A percentile compares a stretch with the other conserved stretches of the same genome.
Evolutionary conservation across 1,140 invertebrate species (phyloP).

Genomic region (Adelges cooleyi): DNA sequence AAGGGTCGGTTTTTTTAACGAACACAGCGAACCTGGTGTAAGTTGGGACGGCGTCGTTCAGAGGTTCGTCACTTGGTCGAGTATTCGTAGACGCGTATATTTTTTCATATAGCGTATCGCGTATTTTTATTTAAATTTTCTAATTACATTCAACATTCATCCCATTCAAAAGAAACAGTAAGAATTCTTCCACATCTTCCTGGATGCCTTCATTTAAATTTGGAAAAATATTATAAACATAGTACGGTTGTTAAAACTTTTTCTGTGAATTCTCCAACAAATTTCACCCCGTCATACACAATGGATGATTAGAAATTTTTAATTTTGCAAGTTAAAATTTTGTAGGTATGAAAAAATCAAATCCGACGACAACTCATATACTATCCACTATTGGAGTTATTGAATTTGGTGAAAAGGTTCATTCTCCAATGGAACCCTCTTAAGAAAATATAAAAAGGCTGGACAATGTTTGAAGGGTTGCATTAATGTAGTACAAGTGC

Average conservation of each 20-base stretch:
- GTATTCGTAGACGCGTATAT: too few species aligned
- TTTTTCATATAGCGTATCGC: too few species aligned
- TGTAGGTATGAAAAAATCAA: too few species aligned
- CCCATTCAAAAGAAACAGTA: constrained; percentile 76
- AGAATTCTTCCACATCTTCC: constrained; percentile 91
- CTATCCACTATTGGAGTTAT: constrained; percentile 78
- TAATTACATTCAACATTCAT: too few species aligned
- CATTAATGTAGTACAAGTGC: constrained; percentile 93
- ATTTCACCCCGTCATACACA: constrained; percentile 52
- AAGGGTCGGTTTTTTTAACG: too few species aligned
- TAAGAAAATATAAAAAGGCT: constrained; percentile 83
- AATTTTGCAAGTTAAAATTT: too few species aligned
- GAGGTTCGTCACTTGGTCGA: too few species aligned
- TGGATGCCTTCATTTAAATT: constrained; percentile 66
- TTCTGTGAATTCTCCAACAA: constrained; percentile 42
- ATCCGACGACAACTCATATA: too few species aligned
- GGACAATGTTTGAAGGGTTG: constrained; percentile 78
- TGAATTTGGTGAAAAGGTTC: constrained; percentile 40
- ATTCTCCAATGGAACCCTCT: constrained; percentile 46
- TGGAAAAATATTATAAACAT: constrained; percentile 68
- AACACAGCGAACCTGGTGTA: too few species aligned
- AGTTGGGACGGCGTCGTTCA: too few species aligned
- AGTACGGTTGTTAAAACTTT: constrained; percentile 67
- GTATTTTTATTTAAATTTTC: too few species aligned
- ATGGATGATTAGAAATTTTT: too few species aligned